These are phyloP conservation scores for Platalea minor DNA, from an alignment of 2,797 vertebrate genomes.

Conservation along the genomic window DNA sequence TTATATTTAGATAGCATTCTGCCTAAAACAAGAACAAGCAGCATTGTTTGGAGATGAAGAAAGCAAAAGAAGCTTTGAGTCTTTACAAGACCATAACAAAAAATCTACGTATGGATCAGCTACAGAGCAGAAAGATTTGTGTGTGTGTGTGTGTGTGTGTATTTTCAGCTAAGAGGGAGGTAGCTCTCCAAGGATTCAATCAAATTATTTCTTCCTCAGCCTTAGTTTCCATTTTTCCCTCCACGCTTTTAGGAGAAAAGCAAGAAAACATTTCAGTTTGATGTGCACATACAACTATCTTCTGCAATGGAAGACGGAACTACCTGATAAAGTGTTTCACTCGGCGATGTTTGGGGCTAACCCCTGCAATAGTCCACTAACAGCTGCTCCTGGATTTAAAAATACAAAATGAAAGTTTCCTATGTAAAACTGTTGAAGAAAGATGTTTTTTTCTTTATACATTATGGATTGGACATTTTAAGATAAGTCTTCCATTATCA, in stretches of 20 bases:
- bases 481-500: background rate
- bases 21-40: background rate
- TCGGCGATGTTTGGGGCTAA: background rate
- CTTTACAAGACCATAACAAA: background rate
- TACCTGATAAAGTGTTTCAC: background rate
- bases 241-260: conserved; percentile 34
- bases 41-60: background rate
- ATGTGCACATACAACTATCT: background rate
- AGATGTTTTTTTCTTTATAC: rapidly evolving
- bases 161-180: background rate
- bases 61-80: background rate
- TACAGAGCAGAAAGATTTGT: background rate
- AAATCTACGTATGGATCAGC: background rate
- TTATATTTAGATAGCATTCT: background rate
- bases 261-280: background rate
- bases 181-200: background rate
- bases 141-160: background rate
- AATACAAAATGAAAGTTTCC: background rate
- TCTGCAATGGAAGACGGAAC: background rate
- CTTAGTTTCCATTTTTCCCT: background rate
- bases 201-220: background rate
- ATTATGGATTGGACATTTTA: background rate
- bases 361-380: background rate
- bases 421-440: background rate
- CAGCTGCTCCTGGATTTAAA: background rate